Percentiles rank a stretch among this genome's conserved stretches.
Evolutionary conservation across 2,797 vertebrate genomes (phyloP).

Genomic region (Gymnothorax reevesii): DNA sequence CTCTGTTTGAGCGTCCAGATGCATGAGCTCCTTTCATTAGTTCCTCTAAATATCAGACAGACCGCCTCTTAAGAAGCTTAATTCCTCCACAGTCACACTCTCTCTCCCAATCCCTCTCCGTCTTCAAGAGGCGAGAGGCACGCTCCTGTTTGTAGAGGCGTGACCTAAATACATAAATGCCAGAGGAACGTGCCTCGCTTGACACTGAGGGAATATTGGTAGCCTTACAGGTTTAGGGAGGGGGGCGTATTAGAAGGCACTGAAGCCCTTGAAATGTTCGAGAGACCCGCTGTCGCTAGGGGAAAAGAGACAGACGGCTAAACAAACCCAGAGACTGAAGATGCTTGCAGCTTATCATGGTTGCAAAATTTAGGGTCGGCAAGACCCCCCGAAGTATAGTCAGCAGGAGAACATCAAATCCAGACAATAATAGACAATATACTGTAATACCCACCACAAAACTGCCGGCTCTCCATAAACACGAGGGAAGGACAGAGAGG

Average conservation of each 20-base stretch:
- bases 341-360: not conserved
- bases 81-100: conserved; percentile 59
- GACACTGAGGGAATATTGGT: conserved; percentile 45
- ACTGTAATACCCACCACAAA: not conserved
- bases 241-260: not conserved
- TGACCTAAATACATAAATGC: conserved; percentile 69
- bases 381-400: not conserved
- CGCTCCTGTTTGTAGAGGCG: conserved; percentile 49
- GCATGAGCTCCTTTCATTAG: conserved; percentile 55
- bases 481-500: not conserved
- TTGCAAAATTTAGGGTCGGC: not conserved
- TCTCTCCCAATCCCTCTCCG: conserved; percentile 48
- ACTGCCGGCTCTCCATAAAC: not conserved
- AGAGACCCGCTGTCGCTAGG: conserved; percentile 4
- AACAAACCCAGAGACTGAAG: not conserved
- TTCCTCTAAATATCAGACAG: conserved; percentile 63
- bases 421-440: not conserved
- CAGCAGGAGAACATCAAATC: not conserved
- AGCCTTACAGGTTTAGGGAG: not conserved
- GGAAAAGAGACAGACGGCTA: not conserved
- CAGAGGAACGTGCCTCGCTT: conserved; percentile 53
- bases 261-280: not conserved
- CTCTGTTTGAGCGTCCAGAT: conserved; percentile 41
- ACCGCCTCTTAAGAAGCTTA: conserved; percentile 64
- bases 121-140: conserved; percentile 49